Percentiles rank a stretch among this genome's conserved stretches.
Conservation (phyloP, 2,113 vertebrate genomes). For the Neoarius graeffei region DNA sequence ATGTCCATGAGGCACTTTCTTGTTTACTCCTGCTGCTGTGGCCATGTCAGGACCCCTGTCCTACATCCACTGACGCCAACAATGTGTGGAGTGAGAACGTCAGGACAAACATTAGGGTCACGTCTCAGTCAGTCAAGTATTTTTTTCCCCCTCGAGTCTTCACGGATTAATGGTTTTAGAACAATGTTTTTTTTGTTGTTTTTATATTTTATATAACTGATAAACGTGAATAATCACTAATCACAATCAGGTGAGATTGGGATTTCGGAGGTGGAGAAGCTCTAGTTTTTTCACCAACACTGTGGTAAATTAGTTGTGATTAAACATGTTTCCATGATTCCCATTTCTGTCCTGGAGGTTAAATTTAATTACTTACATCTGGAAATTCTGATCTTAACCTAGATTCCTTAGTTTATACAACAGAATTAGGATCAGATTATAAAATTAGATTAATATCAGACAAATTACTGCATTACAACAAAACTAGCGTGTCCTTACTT, state of each 20-base stretch:
- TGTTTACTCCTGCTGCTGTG: conserved; percentile 36
- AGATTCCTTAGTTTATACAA: too few species aligned
- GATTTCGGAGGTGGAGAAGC: not conserved
- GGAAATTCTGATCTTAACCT: not conserved
- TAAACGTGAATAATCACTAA: not conserved
- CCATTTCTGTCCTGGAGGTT: not conserved
- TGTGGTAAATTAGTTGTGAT: too few species aligned
- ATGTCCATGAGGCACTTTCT: not conserved
- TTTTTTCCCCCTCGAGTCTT: not conserved
- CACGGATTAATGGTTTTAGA: not conserved
- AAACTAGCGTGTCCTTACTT: too few species aligned
- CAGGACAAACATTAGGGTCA: not conserved
- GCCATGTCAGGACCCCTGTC: conserved; percentile 30
- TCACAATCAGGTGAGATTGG: not conserved
- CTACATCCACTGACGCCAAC: conserved; percentile 20
- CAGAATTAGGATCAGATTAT: too few species aligned
- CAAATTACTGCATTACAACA: too few species aligned
- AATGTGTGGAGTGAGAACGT: not conserved
- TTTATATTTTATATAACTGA: not conserved
- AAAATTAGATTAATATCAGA: too few species aligned
- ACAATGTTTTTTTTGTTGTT: not conserved
- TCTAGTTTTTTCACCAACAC: not conserved
- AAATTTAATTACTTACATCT: not conserved
- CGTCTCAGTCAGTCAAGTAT: not conserved
- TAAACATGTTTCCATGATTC: not conserved